Base-by-base conservation (phyloP, 2,888 invertebrate genomes). In the Deilephila porcellus region DNA sequence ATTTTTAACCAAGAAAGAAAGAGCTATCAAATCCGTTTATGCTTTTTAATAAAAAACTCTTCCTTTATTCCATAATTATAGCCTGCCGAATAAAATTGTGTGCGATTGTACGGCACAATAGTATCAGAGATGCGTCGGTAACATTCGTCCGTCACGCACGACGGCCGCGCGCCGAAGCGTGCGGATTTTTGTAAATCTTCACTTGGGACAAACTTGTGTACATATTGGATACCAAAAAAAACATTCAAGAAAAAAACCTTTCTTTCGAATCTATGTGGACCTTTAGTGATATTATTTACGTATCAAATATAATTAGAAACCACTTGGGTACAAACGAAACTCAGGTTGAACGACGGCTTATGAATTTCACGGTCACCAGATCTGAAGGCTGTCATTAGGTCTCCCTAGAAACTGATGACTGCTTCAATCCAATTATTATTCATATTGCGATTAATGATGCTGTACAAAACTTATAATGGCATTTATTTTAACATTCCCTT, bases 151-250 rank as follows among this genome's bases (percentile, higher is more conserved):
- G 93, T 92, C 87, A 90, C 87, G 90, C 85, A 77, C 82, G 72
- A 82, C 87, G 86, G 82, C 83, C 86, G 86, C 87, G 88, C 92
- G 84, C 78, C 90, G 82, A 79, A 85, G 85, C 93, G 88, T 89
- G 82, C 81, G 83, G 82, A 91, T 92, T 93, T 93, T 91, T 88
- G 90, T 88, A 84, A 88, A 88, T 90, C 88, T 88, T 87, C 82
- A 80, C 80, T 85, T 88, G 79, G 83, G 76, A 71, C 89, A 88
- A 86, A 82, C 86, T 79, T 76, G 76, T 70, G 76, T 79, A 20
- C 82, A 90, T 76, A 67, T 67, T 67, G 25, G 37, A 19, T 1
- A 3, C n/a, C 11, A 56, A 59, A n/a, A 25, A 29, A 11, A 19
- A 20, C 37, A 32, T 64, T 64, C 4, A 4, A 11, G 7, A 4